Percentiles rank a stretch among this genome's conserved stretches.
Conservation (phyloP, 2,113 vertebrate species). For the Xerus inauris region DNA sequence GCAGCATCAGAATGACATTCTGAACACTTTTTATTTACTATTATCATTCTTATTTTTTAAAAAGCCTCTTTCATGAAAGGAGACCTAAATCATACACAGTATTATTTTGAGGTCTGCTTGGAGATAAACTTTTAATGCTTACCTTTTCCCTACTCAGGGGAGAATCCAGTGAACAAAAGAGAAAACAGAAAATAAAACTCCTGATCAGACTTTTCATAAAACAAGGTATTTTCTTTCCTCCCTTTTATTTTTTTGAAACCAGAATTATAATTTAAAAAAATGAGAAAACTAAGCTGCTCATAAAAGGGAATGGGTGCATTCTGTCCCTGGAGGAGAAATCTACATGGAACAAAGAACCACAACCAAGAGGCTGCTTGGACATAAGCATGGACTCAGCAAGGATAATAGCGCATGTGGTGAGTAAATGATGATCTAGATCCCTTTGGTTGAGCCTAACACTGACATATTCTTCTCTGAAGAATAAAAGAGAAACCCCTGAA, state of each 20-base stretch:
- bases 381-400: neutral
- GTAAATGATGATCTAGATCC: neutral
- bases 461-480: neutral
- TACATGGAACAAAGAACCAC: neutral
- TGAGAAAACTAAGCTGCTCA: neutral
- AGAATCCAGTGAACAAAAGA: neutral
- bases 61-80: neutral
- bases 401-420: neutral
- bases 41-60: neutral
- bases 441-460: neutral
- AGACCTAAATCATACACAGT: neutral
- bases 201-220: neutral
- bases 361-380: neutral
- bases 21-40: neutral
- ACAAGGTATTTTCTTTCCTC: neutral
- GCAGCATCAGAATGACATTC: neutral
- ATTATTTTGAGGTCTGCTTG: neutral
- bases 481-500: neutral
- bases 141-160: neutral
- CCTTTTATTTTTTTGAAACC: neutral
- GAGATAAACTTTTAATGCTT: neutral
- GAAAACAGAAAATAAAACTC: neutral
- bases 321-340: neutral
- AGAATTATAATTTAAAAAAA: conserved; percentile 33
- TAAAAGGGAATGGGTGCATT: neutral